Evolutionary conservation across 2,797 vertebrate genomes (phyloP), one percentile per base, ranked within the genome.

Genomic region (Clarias platycephalus): DNA sequence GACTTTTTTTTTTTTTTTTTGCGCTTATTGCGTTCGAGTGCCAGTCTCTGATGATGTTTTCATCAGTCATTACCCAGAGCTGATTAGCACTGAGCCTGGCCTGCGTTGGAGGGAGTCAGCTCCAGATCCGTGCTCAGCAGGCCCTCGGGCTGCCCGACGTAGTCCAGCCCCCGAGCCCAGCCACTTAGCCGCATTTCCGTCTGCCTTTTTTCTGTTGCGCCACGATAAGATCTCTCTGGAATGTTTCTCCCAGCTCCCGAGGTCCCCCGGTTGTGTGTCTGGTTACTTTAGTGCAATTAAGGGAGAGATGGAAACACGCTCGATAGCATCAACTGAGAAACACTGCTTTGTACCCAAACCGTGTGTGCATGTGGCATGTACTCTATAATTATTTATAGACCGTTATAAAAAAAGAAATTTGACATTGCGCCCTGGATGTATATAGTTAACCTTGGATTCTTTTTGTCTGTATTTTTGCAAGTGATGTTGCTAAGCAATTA

Each of bases 91-190:
- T 78, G 89, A 91, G 91, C 91, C 84, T 93, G 92, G 91, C 92
- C 91, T 91, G 93, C 93, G 91, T 93, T 93, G 95, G 94, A 93
- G 94, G 93, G 94, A 94, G 94, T 95, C 84, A 81, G 89, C 93
- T 95, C 91, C 94, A 92, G 92, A 78, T 86, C 92, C 91, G 90
- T 88, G 92, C 93, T 87, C 92, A 93, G 93, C 88, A 72, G 91
- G 91, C 91, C 85, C 91, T 68, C 72, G 79, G 88, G 89, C 86
- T 86, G 87, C 85, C 87, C 81, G 13, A 88, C 72, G 68, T 86
- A 89, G 88, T 84, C 87, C 83, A 85, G 74, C 87, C 87, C 81
- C 0, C 66, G 87, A 83, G 88, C 90, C 85, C 87, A 91, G 89
- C 89, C 94, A 93, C 89, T 89, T 84, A 92, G 68, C 76, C 57